These are phyloP conservation scores for Microtus oregoni DNA, from an alignment of 2,113 vertebrate species.

Conservation along the genomic window DNA sequence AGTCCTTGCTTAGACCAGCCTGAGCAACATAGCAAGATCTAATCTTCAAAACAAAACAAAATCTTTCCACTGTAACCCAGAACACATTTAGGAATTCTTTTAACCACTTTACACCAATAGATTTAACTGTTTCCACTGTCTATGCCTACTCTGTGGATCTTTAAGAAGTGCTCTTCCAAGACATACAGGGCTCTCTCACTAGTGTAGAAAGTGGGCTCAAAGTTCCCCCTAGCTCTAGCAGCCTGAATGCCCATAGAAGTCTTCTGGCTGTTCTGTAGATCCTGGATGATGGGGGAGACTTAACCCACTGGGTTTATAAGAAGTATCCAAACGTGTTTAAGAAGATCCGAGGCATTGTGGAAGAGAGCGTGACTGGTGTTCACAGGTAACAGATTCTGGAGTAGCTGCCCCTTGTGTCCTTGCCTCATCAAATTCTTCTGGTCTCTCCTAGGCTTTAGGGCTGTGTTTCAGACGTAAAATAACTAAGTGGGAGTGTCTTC, in stretches of 20 bases:
- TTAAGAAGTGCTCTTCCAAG: slow-evolving; percentile 63
- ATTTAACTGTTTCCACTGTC: slow-evolving; percentile 63
- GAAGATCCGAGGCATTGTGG: slow-evolving; percentile 97
- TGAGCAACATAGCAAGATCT: not conserved
- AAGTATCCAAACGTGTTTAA: slow-evolving; percentile 98
- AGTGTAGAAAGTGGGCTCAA: slow-evolving; percentile 76
- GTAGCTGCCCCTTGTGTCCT: slow-evolving; percentile 79
- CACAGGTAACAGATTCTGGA: slow-evolving; percentile 92
- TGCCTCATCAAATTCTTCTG: slow-evolving; percentile 74
- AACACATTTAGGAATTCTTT: slow-evolving; percentile 65
- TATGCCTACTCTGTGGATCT: slow-evolving; percentile 62
- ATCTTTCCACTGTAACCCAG: slow-evolving; percentile 55
- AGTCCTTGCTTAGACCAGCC: not conserved
- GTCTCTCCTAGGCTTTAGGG: slow-evolving; percentile 65
- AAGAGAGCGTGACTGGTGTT: slow-evolving; percentile 99
- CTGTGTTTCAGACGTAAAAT: slow-evolving; percentile 38
- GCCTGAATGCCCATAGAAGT: slow-evolving; percentile 81
- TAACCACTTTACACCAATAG: slow-evolving; percentile 63
- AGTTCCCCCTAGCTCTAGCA: slow-evolving; percentile 80
- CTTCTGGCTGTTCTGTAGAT: slow-evolving; percentile 89
- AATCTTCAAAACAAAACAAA: not conserved
- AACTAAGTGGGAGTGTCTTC: slow-evolving; percentile 61
- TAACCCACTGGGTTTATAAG: slow-evolving; percentile 99
- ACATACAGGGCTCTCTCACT: slow-evolving; percentile 69
- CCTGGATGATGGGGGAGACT: slow-evolving; percentile 97